Evolutionary conservation across 1,140 invertebrate species (phyloP).

Genomic region (Drosophila lacteicornis): DNA sequence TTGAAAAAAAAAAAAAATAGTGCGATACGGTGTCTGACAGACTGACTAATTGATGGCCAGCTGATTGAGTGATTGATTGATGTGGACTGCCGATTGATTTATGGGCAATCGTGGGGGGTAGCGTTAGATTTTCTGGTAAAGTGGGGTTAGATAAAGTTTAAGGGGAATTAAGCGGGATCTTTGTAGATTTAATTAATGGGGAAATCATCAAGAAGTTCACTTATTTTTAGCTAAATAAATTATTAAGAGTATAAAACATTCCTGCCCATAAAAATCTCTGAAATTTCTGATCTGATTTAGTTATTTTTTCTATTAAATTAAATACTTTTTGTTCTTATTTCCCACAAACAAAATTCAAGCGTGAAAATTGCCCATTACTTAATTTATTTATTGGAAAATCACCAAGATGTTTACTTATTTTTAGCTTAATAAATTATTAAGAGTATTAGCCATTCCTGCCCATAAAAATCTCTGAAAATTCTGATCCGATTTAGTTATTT

Average conservation of each 20-base stretch:
- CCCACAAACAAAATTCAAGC: background rate
- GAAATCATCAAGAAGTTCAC: too few species aligned
- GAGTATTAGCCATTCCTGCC: too few species aligned
- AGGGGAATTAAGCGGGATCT: background rate
- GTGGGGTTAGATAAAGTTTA: background rate
- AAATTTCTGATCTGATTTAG: background rate
- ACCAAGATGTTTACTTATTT: too few species aligned
- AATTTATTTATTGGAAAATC: too few species aligned
- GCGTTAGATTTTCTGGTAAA: slow-evolving; percentile 1
- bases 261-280: too few species aligned
- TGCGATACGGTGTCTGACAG: slow-evolving; percentile 32
- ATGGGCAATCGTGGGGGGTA: slow-evolving; percentile 14
- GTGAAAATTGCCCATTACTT: slow-evolving; percentile 21
- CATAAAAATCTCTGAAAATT: background rate
- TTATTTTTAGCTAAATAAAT: too few species aligned
- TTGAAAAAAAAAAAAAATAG: slow-evolving; percentile 6
- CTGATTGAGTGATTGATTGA: slow-evolving; percentile 52
- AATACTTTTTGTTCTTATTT: background rate
- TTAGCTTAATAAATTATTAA: too few species aligned
- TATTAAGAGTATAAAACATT: too few species aligned
- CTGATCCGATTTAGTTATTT: too few species aligned
- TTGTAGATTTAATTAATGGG: too few species aligned
- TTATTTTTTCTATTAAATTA: background rate
- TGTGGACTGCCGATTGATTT: slow-evolving; percentile 47
- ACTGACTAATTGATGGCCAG: slow-evolving; percentile 43